Evolutionary conservation across 2,113 vertebrate genomes (phyloP), one percentile per base, ranked within the genome.

Genomic region (Ahaetulla prasina): DNA sequence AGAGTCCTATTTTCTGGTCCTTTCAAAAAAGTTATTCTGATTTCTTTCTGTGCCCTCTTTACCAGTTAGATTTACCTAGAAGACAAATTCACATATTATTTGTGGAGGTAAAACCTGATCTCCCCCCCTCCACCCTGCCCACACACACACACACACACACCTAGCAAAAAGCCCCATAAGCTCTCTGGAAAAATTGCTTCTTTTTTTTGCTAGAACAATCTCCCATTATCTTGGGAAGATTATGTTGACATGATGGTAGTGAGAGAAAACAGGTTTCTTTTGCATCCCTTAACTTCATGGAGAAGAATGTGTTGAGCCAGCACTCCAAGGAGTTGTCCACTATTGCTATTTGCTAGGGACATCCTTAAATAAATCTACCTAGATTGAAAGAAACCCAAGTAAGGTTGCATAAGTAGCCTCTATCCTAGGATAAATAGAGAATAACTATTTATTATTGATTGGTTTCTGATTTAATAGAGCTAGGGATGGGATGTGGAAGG

Each of bases 121-220:
- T 3, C 14, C 30, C 30, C 1, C 0, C 63, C 35, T 1, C 0
- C n/a, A 0, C 14, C 30, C 30, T 5, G 16, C 60, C 11, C 16
- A 12, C 30, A 5, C 63, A 68, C 4, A 68, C 30, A n/a, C 27
- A 63, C 4, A n/a, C 3, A 12, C 4, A 68, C 68, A 80, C 68
- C 39, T 3, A 43, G 18, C 8, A 43, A 80, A 80, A 80, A 4
- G 35, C 3, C 35, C 35, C 7, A 8, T 80, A 80, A 43, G 9
- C 8, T 43, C 8, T 43, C 18, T 43, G 20, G 74, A 80, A 22
- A 80, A 22, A 7, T 43, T 43, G 74, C 8, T 80, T 18, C 2
- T 80, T 80, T 43, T 80, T 43, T 80, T 80, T 80, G 74, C 74
- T 43, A 6, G 35, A 80, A 80, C 18, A 43, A 43, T 80, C 74